Conservation (phyloP, 1,140 invertebrate genomes). For the Cotesia chilonis region DNA sequence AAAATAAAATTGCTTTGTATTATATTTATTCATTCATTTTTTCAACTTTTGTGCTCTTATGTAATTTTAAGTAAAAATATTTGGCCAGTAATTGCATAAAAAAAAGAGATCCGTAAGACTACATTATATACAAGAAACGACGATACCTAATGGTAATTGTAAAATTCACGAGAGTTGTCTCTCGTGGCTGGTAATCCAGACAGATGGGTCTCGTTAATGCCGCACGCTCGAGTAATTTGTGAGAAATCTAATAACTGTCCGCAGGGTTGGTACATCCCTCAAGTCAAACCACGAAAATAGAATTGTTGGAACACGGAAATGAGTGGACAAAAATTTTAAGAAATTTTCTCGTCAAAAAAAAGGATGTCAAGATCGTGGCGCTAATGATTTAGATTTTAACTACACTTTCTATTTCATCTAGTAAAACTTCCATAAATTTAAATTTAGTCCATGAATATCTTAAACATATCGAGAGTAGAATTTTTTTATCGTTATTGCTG, state of each 20-base stretch:
- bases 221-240: conserved; percentile 56
- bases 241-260: conserved; percentile 56
- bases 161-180: conserved; percentile 17
- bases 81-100: conserved; percentile 17
- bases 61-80: not conserved
- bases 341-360: not conserved
- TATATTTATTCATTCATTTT: not conserved
- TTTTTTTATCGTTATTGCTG: not conserved
- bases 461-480: not conserved
- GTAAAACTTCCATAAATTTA: not conserved
- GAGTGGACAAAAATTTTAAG: conserved; percentile 46
- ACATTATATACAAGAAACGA: not conserved
- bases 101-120: not conserved
- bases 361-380: not conserved
- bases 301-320: not conserved
- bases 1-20: not conserved
- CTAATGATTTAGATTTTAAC: not conserved
- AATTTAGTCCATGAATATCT: too few species aligned
- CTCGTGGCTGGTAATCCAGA: conserved; percentile 50
- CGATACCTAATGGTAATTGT: conserved; percentile 20
- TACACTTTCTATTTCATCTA: too few species aligned
- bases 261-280: conserved; percentile 24
- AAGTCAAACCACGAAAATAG: not conserved
- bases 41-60: not conserved
- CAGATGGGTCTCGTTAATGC: conserved; percentile 59